Base-by-base conservation (phyloP, 2,888 invertebrate species). In the Conus canariensis region DNA sequence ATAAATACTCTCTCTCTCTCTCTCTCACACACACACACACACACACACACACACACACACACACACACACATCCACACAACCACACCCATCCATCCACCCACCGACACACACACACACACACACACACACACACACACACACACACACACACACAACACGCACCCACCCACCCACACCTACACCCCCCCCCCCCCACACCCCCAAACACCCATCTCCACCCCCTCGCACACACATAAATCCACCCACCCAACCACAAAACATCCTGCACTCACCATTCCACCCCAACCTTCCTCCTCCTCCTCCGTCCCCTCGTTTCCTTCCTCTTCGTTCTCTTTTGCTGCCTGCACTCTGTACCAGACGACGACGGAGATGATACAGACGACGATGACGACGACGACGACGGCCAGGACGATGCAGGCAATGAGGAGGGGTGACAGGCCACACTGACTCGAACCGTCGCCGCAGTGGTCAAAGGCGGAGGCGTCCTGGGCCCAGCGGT, bases 401-500 rank as follows among this genome's bases (percentile, higher is more conserved):
- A 12, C 25, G 25, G 60, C 85, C 12, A 77, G 4, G 80, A 80
- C 80, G 77, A 88, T 64, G 80, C 88, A 77, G 58, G n/a, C 67
- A n/a, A 86, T 25, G 86, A 82, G 45, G 25, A 56, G 58, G 25
- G 70, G 12, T 59, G 70, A 25, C n/a, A 70, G 58, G 25, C 67
- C 58, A 56, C 85, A 58, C 59, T n/a, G 83, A 86, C 56, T n/a
- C 56, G 59, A 74, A 30, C 64, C 22, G 86, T 85, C 90, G 58
- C 90, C 85, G 58, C 74, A 74, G 77, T 90, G 85, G 45, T 85
- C 90, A 56, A 85, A 58, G 58, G 10, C 7, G 30, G 60, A 64
- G 67, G 45, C 60, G 19, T 85, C 70, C 25, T 56, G 56, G 83
- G 64, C n/a, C 85, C 89, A 83, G 74, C 64, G 16, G 87, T n/a